phyloP scores from a whole-genome alignment of 1,140 invertebrate species.

The Polypedilum pembai region DNA sequence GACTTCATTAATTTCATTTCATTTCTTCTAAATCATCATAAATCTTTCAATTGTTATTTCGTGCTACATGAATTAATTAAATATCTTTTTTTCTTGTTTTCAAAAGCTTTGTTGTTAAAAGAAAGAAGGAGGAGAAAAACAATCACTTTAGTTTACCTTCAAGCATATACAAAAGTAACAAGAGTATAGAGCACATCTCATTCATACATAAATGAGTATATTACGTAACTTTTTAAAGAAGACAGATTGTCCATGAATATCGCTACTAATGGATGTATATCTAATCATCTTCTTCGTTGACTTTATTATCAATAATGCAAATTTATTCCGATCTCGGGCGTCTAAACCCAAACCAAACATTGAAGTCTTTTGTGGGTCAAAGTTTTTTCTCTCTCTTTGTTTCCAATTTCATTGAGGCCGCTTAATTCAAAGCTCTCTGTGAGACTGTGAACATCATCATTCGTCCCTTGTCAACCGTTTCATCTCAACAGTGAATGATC shows the following conservation, averaged over 20 bases:
- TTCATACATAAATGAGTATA: background rate
- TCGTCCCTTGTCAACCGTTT: background rate
- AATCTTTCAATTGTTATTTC: constrained; percentile 7
- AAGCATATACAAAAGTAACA: too few species aligned
- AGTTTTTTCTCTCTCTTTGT: constrained; percentile 13
- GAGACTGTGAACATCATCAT: background rate
- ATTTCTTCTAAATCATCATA: constrained; percentile 1
- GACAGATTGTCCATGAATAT: background rate
- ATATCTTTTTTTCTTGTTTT: background rate
- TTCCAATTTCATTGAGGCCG: background rate
- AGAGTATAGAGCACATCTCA: background rate
- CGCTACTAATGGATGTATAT: background rate
- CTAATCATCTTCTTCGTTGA: background rate
- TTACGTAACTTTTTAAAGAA: background rate
- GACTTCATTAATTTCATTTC: background rate
- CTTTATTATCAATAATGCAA: background rate
- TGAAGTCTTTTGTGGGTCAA: constrained; percentile 5
- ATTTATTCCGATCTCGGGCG: background rate
- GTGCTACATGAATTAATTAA: background rate
- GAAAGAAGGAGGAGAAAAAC: too few species aligned
- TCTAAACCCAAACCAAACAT: background rate
- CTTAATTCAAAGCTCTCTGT: background rate
- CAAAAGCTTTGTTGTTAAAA: background rate
- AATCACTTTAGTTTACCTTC: background rate
- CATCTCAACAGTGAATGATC: background rate